Evolutionary conservation across 2,888 invertebrate genomes (phyloP).

Genomic region (Patella ulyssiponensis): DNA sequence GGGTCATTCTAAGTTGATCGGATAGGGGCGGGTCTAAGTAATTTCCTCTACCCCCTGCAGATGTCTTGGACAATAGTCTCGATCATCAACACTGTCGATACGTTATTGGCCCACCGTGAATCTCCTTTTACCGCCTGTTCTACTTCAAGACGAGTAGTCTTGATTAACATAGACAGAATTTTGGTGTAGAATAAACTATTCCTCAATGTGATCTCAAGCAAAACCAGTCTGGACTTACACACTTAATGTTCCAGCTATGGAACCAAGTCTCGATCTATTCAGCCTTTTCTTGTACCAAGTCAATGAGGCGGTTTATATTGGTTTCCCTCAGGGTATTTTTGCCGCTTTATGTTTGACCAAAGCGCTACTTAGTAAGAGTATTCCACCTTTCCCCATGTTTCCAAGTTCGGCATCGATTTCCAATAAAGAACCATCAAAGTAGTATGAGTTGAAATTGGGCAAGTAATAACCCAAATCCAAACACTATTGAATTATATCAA

Average conservation of each 20-base stretch:
- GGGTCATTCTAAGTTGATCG: too few relatives aligned
- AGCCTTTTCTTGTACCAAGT: neutral
- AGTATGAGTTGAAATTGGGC: constrained; percentile 1
- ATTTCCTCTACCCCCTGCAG: too few relatives aligned
- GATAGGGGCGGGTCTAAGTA: too few relatives aligned
- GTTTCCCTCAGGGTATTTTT: neutral
- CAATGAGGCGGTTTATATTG: neutral
- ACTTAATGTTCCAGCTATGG: too few relatives aligned
- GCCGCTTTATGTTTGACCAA: constrained; percentile 5
- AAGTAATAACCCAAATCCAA: neutral
- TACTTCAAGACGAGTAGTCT: too few relatives aligned
- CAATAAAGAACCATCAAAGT: constrained; percentile 1
- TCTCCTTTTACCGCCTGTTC: too few relatives aligned
- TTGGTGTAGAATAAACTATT: too few relatives aligned
- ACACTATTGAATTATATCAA: too few relatives aligned
- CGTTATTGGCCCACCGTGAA: too few relatives aligned
- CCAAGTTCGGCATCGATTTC: constrained; percentile 5
- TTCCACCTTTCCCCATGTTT: neutral
- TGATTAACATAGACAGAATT: too few relatives aligned
- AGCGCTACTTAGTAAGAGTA: neutral
- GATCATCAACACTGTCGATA: neutral
- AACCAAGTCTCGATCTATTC: neutral
- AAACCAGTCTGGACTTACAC: too few relatives aligned
- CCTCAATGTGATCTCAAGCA: too few relatives aligned
- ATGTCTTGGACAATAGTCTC: neutral